Evolutionary conservation across 2,888 invertebrate genomes (phyloP), one percentile per base, ranked within the genome.

Genomic region (Trachelus tabidus): DNA sequence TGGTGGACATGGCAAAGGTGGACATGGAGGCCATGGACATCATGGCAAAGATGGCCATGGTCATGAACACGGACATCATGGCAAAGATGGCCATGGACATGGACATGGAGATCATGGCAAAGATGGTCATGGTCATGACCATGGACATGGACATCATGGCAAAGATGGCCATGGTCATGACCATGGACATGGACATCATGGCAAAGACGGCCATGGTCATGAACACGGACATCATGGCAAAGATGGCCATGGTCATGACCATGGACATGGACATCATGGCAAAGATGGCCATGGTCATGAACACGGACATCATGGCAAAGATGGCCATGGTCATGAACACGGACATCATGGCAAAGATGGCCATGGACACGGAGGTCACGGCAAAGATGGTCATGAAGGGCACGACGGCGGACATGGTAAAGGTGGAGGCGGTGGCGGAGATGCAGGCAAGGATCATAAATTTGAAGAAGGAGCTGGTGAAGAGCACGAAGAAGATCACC

Each of bases 401-500:
- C 31, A 31, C 31, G 31, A 31, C 31, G 31, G 31, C 31, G 40
- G 40, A 40, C 40, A 40, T 2, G 40, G 56, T 34, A 34, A 34
- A 68, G 81, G 68, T 34, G 76, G 68, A n/a, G 75, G 69, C 73
- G 82, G 69, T 34, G 79, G 74, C 12, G 81, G 73, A 30, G 40
- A 76, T 4, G 81, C 76, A 23, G 81, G 75, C 2, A 80, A 73
- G 33, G 79, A 81, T 33, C 77, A 84, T 15, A 81, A 84, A 34
- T 87, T 85, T 75, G 88, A 87, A 76, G 82, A 90, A 79, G 92
- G 89, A 11, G 89, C 84, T 4, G 89, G 90, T 0, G 84, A 83
- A 23, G 87, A 89, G 75, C 87, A 88, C 69, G 82, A 89, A 11
- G 86, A 89, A 11, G 89, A 86, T 9, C 90, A 92, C 78, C 89